Percentiles rank a stretch among this genome's conserved stretches.
phyloP scores from a whole-genome alignment of 2,113 vertebrate genomes.

The Paradoxurus hermaphroditus region DNA sequence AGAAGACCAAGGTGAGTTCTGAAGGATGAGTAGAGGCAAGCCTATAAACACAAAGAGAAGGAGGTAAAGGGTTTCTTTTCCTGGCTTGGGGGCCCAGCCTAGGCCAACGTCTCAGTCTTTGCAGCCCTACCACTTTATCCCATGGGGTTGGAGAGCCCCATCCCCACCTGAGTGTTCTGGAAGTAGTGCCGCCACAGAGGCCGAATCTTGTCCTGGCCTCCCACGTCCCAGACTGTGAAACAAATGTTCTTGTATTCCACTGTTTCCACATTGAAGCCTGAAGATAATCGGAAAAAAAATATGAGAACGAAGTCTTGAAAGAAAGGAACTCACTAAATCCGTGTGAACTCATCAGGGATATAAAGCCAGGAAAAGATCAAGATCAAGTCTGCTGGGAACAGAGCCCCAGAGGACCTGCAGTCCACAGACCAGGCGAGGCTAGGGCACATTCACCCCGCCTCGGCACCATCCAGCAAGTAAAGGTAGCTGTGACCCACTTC shows the following conservation, averaged over 20 bases:
- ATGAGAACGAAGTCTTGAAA: neutral
- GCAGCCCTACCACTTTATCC: neutral
- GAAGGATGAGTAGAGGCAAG: neutral
- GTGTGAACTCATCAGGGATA: neutral
- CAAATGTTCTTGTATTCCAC: conserved; percentile 97
- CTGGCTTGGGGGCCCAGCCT: neutral
- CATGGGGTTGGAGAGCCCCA: neutral
- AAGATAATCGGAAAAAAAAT: neutral
- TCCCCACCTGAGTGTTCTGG: conserved; percentile 93
- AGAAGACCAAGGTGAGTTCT: neutral
- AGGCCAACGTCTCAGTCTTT: neutral
- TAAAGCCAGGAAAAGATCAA: neutral
- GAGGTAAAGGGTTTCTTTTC: neutral
- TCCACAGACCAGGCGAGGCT: neutral
- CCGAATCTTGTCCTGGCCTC: conserved; percentile 96
- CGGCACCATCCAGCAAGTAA: neutral
- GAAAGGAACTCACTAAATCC: conserved; percentile 32
- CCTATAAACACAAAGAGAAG: neutral
- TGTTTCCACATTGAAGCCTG: conserved; percentile 96
- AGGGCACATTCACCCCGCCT: neutral
- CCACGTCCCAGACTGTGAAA: conserved; percentile 97
- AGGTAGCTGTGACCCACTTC: conserved; percentile 70
- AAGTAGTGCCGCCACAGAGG: conserved; percentile 97
- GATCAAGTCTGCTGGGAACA: neutral
- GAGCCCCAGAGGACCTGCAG: neutral